A percentile compares a stretch with the other conserved stretches of the same genome.
phyloP scores from a whole-genome alignment of 2,888 invertebrate genomes.

The Branchinecta sandiegonensis region DNA sequence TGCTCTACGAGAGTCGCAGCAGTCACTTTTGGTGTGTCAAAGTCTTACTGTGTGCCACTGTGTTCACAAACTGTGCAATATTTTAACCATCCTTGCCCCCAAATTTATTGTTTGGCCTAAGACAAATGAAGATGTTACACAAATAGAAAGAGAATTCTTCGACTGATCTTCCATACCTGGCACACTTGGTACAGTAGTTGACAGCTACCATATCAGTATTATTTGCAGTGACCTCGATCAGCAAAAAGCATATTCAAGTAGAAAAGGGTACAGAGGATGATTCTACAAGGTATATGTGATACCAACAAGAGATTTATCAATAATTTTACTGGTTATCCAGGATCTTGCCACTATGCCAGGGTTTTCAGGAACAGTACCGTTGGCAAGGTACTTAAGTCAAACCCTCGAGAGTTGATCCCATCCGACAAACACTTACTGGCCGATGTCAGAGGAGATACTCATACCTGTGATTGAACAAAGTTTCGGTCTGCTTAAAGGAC shows the following conservation, averaged over 20 bases:
- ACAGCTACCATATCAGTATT: constrained; percentile 21
- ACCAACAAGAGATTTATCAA: constrained; percentile 23
- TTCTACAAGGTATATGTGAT: constrained; percentile 26
- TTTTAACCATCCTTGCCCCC: neutral
- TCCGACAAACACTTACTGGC: constrained; percentile 21
- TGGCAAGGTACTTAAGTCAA: neutral
- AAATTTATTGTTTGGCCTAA: neutral
- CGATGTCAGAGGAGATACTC: constrained; percentile 19
- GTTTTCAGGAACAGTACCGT: constrained; percentile 25
- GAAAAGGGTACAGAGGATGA: constrained; percentile 21
- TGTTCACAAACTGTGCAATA: neutral
- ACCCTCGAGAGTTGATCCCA: neutral
- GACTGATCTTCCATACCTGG: neutral
- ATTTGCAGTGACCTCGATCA: constrained; percentile 1
- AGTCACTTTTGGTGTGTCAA: too few species aligned
- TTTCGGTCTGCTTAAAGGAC: constrained; percentile 23
- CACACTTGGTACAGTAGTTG: constrained; percentile 12
- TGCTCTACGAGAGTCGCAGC: too few species aligned
- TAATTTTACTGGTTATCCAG: constrained; percentile 26
- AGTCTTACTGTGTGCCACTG: neutral
- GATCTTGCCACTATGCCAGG: constrained; percentile 26
- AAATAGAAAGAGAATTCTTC: neutral
- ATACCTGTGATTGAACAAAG: constrained; percentile 25
- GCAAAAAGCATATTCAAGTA: constrained; percentile 18
- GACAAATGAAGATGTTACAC: neutral